These are phyloP conservation scores for Mustelus asterias DNA, from an alignment of 2,113 vertebrate genomes.

Conservation along the genomic window DNA sequence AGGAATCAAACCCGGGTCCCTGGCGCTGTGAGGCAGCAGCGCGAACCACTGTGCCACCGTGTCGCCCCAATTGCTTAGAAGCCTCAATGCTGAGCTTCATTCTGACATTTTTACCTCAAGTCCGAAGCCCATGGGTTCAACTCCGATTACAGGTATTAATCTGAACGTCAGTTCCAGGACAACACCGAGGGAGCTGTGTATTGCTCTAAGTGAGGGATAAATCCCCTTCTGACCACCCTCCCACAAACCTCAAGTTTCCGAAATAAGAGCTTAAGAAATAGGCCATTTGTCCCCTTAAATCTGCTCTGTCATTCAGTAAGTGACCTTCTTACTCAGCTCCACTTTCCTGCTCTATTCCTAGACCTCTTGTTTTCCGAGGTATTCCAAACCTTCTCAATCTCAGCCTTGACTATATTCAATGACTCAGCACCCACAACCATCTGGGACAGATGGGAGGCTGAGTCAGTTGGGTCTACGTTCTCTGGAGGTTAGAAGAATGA, in stretches of 20 bases:
- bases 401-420: background rate
- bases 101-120: too few species aligned
- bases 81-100: too few species aligned
- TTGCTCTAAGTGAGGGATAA: background rate
- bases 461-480: too few species aligned
- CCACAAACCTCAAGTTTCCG: background rate
- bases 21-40: too few species aligned
- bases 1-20: too few species aligned
- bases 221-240: background rate
- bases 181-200: too few species aligned
- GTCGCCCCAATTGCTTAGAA: too few species aligned
- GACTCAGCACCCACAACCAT: background rate
- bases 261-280: background rate
- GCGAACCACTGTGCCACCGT: too few species aligned
- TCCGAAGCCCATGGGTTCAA: too few species aligned
- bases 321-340: background rate
- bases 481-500: background rate
- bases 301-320: background rate
- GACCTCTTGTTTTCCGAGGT: background rate
- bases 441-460: background rate
- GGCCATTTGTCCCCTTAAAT: background rate
- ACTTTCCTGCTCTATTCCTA: background rate
- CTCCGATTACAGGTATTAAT: too few species aligned
- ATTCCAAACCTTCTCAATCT: background rate
- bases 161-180: too few species aligned